Evolutionary conservation across 2,797 vertebrate genomes (phyloP), one percentile per base, ranked within the genome.

Genomic region (Diplodus puntazzo): DNA sequence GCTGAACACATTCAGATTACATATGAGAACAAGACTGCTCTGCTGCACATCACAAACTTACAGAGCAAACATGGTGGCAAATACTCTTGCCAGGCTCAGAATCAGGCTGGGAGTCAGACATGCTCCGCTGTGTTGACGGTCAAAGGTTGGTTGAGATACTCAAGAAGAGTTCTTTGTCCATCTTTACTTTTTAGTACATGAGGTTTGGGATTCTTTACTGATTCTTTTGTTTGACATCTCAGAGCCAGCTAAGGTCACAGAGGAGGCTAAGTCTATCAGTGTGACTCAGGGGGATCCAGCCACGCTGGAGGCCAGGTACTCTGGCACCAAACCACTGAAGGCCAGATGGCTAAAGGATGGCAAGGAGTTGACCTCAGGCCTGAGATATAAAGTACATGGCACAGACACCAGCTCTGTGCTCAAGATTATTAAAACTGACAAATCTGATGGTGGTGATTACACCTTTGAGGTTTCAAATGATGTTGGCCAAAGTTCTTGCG

Each of bases 61-160:
- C 96, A 98, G 88, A 93, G 96, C 87, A 96, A 96, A 79, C 95
- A 98, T 57, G 96, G 95, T 34, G 98, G 98, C 65, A 99, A 98
- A 88, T 99, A 98, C 61, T 96, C 96, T n/a, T 99, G 98, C 91
- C 96, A 98, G 80, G 97, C 95, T 39, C 98, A 98, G 94, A 99
- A 99, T 27, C 97, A 98, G 89, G 98, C 98, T 0, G 98, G 98
- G 64, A 95, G 96, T 90, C 97, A 99, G 91, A 97, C 96, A 11
- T 99, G 98, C 87, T 98, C 96, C 71, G 97, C 97, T 39, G 69
- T 96, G 27, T 78, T 99, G 69, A 96, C 95, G 67, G 97, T 99
- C 25, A 99, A 99, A 99, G 98, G 98, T 99, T 94, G 61, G 98
- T 98, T 64, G 27, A 69, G 12, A 55, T 53, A 54, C 16, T 23